Percentiles rank a stretch among this genome's conserved stretches.
Evolutionary conservation across 1,140 invertebrate genomes (phyloP).

Genomic region (Metopolophium dirhodum): DNA sequence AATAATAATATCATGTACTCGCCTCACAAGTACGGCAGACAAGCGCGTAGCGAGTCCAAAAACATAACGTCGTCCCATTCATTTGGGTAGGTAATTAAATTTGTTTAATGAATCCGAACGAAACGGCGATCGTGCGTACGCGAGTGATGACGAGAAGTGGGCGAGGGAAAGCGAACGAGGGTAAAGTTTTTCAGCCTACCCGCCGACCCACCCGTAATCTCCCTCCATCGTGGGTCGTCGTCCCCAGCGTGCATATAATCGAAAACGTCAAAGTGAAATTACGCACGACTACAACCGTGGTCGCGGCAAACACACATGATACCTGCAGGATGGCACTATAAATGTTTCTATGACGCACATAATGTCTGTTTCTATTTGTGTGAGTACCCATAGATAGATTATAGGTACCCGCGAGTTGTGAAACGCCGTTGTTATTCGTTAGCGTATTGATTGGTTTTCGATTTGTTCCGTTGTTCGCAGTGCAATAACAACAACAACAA

Average conservation of each 20-base stretch:
- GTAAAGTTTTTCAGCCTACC: background rate
- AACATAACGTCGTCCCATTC: background rate
- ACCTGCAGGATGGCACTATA: background rate
- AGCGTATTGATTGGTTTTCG: background rate
- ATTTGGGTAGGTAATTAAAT: constrained; percentile 28
- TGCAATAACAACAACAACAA: background rate
- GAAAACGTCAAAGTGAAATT: background rate
- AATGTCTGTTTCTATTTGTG: background rate
- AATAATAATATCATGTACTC: background rate
- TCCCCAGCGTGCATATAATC: background rate
- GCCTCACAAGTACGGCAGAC: background rate
- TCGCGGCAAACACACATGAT: background rate
- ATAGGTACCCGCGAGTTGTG: background rate
- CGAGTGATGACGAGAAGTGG: background rate
- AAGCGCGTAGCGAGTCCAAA: background rate
- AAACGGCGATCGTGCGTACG: background rate
- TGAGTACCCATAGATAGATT: background rate
- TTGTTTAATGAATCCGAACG: constrained; percentile 16
- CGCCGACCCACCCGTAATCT: background rate
- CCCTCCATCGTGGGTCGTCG: background rate
- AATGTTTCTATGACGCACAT: background rate
- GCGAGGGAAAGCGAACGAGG: background rate
- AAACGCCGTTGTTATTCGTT: background rate
- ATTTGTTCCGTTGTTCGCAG: background rate
- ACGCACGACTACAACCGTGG: background rate